Evolutionary conservation across 2,888 invertebrate genomes (phyloP).

Genomic region (Drosophila suboccidentalis): DNA sequence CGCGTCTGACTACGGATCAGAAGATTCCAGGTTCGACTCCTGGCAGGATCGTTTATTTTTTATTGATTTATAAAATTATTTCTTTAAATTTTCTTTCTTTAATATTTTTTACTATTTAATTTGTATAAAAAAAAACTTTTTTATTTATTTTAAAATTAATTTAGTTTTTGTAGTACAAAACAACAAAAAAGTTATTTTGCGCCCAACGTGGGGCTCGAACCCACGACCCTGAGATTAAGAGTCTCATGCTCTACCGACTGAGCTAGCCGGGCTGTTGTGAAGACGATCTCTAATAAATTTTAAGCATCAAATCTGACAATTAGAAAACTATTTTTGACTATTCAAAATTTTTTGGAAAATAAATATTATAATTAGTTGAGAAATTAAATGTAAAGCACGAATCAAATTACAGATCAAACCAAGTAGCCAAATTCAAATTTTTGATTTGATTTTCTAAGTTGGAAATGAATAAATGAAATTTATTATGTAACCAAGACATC

Average conservation of each 20-base stretch:
- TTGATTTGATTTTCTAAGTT: background rate
- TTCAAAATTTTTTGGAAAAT: background rate
- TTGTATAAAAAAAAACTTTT: background rate
- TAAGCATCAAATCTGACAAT: background rate
- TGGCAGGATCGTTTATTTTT: slow-evolving; percentile 84
- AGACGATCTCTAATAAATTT: fast-evolving
- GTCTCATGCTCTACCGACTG: slow-evolving; percentile 81
- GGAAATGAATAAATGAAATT: background rate
- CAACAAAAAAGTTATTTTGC: slow-evolving; percentile 32
- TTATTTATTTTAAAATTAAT: background rate
- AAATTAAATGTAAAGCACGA: background rate
- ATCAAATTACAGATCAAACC: background rate
- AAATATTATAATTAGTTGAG: background rate
- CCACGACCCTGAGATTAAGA: slow-evolving; percentile 81
- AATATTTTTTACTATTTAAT: background rate
- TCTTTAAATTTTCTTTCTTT: fast-evolving
- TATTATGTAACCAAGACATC: background rate
- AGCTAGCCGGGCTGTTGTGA: slow-evolving; percentile 70
- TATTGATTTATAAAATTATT: slow-evolving; percentile 12
- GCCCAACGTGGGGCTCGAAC: slow-evolving; percentile 82
- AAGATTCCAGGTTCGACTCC: slow-evolving; percentile 86
- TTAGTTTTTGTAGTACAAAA: background rate
- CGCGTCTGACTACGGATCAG: slow-evolving; percentile 86
- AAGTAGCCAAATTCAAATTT: background rate
- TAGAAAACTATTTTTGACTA: background rate